Base-by-base conservation (phyloP, 2,797 vertebrate species). In the Sylvia borin region DNA sequence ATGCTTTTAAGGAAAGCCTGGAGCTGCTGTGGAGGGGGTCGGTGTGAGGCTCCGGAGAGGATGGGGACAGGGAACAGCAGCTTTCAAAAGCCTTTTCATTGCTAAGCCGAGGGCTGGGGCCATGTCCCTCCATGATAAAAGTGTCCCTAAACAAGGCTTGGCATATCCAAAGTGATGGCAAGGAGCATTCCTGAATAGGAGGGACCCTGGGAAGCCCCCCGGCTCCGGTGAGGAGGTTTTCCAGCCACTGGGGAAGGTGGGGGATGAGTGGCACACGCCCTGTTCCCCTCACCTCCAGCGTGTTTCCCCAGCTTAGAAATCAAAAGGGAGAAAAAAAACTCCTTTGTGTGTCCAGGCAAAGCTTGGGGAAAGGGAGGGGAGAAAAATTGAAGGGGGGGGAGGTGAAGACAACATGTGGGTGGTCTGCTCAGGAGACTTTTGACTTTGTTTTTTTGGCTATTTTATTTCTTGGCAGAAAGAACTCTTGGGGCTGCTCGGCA, bases 371-470 rank as follows among this genome's bases (percentile, higher is more conserved):
- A n/a, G 45, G 87, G 18, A 40, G 38, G 42, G 18, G 31, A 27
- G 11, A 12, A 54, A 65, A 72, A 53, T 1, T 18, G 36, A 36
- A 36, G 13, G 10, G 16, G 11, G 1, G 3, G 12, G 4, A 5
- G 11, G 16, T 5, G 22, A 36, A 47, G 72, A 75, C 70, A 92
- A 77, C 24, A 85, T 3, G 90, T 95, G 97, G 93, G 97, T 95
- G 96, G 97, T 96, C 96, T 61, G 89, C 75, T 94, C 36, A 2
- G 83, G 88, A 92, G 92, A 96, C 92, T 97, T 96, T 4, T 95
- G 95, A 96, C 95, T 97, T 90, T 85, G 92, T 72, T 93, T 97
- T 95, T 95, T 92, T 66, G 91, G 80, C 81, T 91, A 93, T 95
- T 95, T 93, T 85, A 42, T 95, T 93, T 78, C 93, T 95, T 45